Percentiles rank a stretch among this genome's conserved stretches.
phyloP scores from a whole-genome alignment of 2,113 vertebrate species.

The Austrofundulus limnaeus region DNA sequence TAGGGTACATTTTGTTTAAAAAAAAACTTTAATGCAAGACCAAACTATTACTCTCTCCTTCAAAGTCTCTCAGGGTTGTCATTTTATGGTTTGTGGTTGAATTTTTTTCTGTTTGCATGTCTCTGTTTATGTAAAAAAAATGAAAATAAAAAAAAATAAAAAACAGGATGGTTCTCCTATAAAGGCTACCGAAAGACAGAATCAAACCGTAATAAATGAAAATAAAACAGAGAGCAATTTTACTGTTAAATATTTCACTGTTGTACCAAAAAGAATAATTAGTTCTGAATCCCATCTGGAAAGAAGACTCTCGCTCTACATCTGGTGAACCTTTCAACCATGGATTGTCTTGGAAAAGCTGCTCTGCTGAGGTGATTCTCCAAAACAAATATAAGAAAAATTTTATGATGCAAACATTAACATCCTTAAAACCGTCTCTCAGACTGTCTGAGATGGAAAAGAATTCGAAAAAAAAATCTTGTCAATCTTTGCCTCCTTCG shows the following conservation, averaged over 20 bases:
- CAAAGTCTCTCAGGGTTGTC: neutral
- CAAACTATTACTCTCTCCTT: neutral
- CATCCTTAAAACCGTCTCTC: conserved; percentile 1
- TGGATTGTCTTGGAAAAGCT: neutral
- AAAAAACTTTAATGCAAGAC: neutral
- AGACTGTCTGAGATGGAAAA: neutral
- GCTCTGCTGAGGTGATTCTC: neutral
- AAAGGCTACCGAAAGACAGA: neutral
- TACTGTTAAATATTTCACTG: neutral
- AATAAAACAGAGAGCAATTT: neutral
- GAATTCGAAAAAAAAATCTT: conserved; percentile 1
- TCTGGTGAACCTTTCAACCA: neutral
- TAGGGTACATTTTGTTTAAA: neutral
- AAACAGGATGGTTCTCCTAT: neutral
- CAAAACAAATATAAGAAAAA: neutral
- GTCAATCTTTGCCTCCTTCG: conserved; percentile 2
- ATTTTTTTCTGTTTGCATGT: neutral
- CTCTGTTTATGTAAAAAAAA: no score
- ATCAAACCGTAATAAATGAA: neutral
- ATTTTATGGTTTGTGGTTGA: neutral
- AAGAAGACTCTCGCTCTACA: neutral
- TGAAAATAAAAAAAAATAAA: no score
- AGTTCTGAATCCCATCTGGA: neutral
- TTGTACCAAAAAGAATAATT: neutral
- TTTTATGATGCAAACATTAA: neutral